Evolutionary conservation across 2,113 vertebrate species (phyloP), one percentile per base, ranked within the genome.

Genomic region (Grammomys dolichurus): DNA sequence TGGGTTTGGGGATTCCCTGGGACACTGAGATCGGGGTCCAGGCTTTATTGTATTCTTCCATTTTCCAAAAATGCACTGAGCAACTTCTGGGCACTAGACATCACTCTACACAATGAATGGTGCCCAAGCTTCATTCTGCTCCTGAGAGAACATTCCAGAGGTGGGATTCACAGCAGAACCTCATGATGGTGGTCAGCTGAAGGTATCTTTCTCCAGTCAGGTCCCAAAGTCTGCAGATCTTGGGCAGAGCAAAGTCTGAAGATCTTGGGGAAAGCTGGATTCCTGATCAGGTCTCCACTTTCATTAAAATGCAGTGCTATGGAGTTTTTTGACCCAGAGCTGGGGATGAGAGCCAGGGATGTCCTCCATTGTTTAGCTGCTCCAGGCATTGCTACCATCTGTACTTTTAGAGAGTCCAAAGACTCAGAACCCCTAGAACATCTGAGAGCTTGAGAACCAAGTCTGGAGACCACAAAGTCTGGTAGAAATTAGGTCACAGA

Each of bases 391-490:
- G 36, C 73, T 19, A 56, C 63, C 46, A 3, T 24, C 26, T 67
- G 60, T 48, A 31, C 51, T 69, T 63, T 87, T 3, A 54, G 76
- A 81, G 87, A n/a, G 70, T 24, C 33, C n/a, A 90, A 70, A 75
- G 31, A 75, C 43, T 93, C 73, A 36, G 84, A 80, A 16, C 16
- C 80, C 33, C 48, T 33, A 5, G 17, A 3, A 43, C 2, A 54
- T 13, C 43, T 43, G 46, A 73, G 12, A 73, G 24, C 77, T 86
- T 77, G 65, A 43, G 46, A 70, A n/a, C 56, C 24, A 5, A n/a
- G 31, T 90, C 11, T 56, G 19, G 28, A 91, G 46, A 80, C 58
- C 58, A 90, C 58, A 95, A 93, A n/a, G 7, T 48, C 63, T n/a
- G 31, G 51, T 73, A 58, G 67, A 72, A 87, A 56, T 87, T 65